Evolutionary conservation across 2,888 invertebrate species (phyloP), one percentile per base, ranked within the genome.

Genomic region (Synergus itoensis): DNA sequence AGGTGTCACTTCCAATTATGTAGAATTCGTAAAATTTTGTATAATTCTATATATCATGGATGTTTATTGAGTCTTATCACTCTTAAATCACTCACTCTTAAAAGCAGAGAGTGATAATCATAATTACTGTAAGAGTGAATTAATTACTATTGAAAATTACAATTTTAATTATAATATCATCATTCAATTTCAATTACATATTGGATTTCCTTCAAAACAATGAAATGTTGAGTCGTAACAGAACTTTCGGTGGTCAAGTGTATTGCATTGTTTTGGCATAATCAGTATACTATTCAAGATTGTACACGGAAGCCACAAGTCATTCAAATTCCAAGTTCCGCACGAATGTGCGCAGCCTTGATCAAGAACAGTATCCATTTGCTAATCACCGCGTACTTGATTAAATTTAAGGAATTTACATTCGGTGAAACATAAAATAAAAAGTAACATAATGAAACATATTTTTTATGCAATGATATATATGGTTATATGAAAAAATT

Each of bases 231-330:
- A 48, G 16, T 48, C 5, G n/a, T 53, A 53, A n/a, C 53, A n/a
- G 53, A n/a, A n/a, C 53, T 53, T 21, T 0, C 21, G 21, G 53
- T n/a, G n/a, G 8, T n/a, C 7, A 53, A 53, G 53, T 2, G 14
- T 53, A 53, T n/a, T 53, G 53, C n/a, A 53, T 7, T 8, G 53
- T 53, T 53, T 8, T 53, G 53, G 7, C n/a, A 53, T 53, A 53
- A 53, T 53, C 53, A 53, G 53, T n/a, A 53, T 8, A 53, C 43
- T 12, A 16, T n/a, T n/a, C n/a, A 53, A 16, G 53, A 53, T n/a
- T 53, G 7, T 53, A 53, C 53, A 53, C 53, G 53, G n/a, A 53
- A 53, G n/a, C 53, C 53, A 53, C 53, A 53, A 53, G 53, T 53
- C 53, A 53, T 53, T 53, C 53, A 53, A 53, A 53, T 53, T 53